These are phyloP conservation scores for Phocides pigmalion DNA, from an alignment of 1,140 invertebrate species.

Conservation along the genomic window DNA sequence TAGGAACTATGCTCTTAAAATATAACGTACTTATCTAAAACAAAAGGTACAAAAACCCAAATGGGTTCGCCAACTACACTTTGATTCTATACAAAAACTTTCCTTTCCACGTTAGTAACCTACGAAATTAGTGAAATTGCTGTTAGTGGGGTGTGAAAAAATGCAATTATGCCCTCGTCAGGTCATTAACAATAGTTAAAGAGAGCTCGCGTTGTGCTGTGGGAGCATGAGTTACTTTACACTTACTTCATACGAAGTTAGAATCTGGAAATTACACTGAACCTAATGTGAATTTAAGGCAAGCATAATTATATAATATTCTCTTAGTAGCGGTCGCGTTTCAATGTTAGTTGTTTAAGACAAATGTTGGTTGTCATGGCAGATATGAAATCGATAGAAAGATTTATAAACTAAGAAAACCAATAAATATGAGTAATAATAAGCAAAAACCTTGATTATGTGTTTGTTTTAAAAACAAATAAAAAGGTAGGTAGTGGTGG, in stretches of 20 bases:
- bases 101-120: slow-evolving; percentile 47
- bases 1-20: background rate
- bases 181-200: slow-evolving; percentile 77
- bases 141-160: slow-evolving; percentile 72
- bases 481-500: too few species aligned
- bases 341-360: too few species aligned
- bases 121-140: slow-evolving; percentile 70
- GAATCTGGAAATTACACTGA: slow-evolving; percentile 41
- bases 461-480: too few species aligned
- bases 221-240: slow-evolving; percentile 38
- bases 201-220: slow-evolving; percentile 46
- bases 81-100: slow-evolving; percentile 49
- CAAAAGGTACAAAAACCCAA: slow-evolving; percentile 11
- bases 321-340: too few species aligned
- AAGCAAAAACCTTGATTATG: too few species aligned
- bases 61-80: slow-evolving; percentile 16
- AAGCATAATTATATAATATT: background rate
- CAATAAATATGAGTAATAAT: too few species aligned
- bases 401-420: too few species aligned
- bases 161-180: slow-evolving; percentile 72
- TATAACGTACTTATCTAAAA: background rate
- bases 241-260: slow-evolving; percentile 36
- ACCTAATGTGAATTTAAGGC: slow-evolving; percentile 14
- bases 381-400: too few species aligned
- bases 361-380: too few species aligned